Conservation (phyloP, 2,888 invertebrate species). For the Podabrus alpinus region DNA sequence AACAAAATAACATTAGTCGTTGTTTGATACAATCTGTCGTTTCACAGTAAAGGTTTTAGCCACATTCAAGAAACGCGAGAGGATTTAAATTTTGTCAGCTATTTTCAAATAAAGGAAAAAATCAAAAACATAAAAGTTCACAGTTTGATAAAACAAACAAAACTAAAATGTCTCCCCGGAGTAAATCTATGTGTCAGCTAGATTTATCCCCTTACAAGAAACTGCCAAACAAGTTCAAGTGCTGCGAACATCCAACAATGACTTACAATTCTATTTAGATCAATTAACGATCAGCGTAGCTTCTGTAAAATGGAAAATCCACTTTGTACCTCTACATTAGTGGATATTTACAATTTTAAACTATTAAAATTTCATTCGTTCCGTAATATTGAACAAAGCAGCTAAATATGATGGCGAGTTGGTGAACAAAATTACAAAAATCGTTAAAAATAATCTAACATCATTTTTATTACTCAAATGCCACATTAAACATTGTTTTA, state of each 20-base stretch:
- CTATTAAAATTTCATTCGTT: background rate
- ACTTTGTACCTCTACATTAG: background rate
- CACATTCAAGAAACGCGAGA: conserved; percentile 13
- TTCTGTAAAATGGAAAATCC: background rate
- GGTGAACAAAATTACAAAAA: background rate
- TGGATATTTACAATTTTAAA: background rate
- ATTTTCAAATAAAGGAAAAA: conserved; percentile 43
- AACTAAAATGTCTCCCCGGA: conserved; percentile 46
- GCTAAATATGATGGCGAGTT: background rate
- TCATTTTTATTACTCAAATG: background rate
- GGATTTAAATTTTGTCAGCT: conserved; percentile 36
- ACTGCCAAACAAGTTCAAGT: conserved; percentile 19
- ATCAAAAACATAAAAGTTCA: conserved; percentile 34
- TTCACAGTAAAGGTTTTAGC: conserved; percentile 26
- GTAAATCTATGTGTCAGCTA: conserved; percentile 31
- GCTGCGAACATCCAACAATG: conserved; percentile 12
- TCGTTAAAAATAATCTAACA: background rate
- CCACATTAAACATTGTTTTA: background rate
- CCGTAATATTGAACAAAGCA: background rate
- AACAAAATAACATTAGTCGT: conserved; percentile 35
- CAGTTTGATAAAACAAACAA: conserved; percentile 45
- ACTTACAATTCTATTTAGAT: conserved; percentile 3
- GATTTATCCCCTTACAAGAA: conserved; percentile 18
- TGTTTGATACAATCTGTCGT: conserved; percentile 29
- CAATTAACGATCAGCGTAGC: background rate